These are phyloP conservation scores for Cyrtodaria siliqua DNA, from an alignment of 2,888 invertebrate genomes.

Conservation along the genomic window DNA sequence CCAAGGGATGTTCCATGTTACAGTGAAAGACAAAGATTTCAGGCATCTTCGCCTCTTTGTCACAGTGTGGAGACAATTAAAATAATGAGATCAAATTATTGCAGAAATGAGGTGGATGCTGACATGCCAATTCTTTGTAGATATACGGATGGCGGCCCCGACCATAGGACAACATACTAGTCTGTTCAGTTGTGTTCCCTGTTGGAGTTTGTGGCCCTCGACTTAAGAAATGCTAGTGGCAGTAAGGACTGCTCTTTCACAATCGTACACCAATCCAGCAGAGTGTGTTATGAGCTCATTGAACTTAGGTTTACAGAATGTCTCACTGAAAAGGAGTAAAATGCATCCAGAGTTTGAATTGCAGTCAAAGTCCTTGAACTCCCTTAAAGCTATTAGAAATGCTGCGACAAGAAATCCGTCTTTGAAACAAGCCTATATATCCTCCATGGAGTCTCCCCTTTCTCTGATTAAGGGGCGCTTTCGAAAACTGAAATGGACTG, in stretches of 20 bases:
- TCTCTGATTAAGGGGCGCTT: conserved; percentile 12
- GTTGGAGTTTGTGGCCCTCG: conserved; percentile 29
- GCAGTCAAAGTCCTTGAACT: no score
- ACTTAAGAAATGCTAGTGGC: conserved; percentile 48
- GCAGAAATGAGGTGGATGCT: no score
- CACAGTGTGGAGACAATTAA: conserved; percentile 48
- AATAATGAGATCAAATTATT: conserved; percentile 18
- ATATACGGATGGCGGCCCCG: conserved; percentile 44
- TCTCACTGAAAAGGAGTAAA: no score
- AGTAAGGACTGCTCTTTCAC: conserved; percentile 24
- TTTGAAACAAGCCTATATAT: neutral
- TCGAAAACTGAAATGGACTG: conserved; percentile 15
- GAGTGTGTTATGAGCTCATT: no score
- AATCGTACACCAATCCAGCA: no score
- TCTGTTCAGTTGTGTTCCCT: conserved; percentile 38
- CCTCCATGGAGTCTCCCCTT: conserved; percentile 2
- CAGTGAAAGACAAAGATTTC: conserved; percentile 60
- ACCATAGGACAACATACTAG: conserved; percentile 33
- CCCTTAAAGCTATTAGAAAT: no score
- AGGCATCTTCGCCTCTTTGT: conserved; percentile 34
- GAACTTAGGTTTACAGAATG: no score
- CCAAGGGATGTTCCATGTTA: conserved; percentile 52
- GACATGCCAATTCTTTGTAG: conserved; percentile 24
- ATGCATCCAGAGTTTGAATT: no score
- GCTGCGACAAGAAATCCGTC: no score